Evolutionary conservation across 2,888 invertebrate species (phyloP).

Genomic region (Macrophya alboannulata): DNA sequence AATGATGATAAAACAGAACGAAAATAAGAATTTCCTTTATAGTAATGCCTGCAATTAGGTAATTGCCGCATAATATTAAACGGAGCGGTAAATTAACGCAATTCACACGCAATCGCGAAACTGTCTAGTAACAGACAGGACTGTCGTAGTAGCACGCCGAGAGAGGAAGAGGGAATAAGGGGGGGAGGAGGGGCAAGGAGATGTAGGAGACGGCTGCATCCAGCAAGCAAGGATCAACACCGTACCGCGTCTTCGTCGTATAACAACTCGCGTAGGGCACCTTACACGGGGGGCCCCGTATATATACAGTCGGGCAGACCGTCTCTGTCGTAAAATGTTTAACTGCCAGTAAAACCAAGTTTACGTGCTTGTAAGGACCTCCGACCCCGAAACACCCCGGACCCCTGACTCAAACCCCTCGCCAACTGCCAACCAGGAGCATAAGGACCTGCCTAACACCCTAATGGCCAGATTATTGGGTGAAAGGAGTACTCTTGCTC

Average conservation of each 20-base stretch:
- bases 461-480: constrained; percentile 77
- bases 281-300: constrained; percentile 3
- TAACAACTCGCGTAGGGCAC: neutral
- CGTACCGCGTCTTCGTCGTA: constrained; percentile 25
- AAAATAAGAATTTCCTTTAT: constrained; percentile 33
- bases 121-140: constrained; percentile 20
- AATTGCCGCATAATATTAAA: constrained; percentile 63
- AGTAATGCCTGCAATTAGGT: constrained; percentile 30
- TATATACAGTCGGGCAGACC: constrained; percentile 68
- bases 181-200: neutral
- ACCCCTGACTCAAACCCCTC: constrained; percentile 45
- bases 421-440: constrained; percentile 58
- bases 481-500: constrained; percentile 67
- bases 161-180: neutral
- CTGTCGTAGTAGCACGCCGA: neutral
- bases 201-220: neutral
- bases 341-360: constrained; percentile 79
- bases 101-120: constrained; percentile 65
- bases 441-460: constrained; percentile 68
- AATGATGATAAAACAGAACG: no score
- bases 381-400: constrained; percentile 65
- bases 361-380: constrained; percentile 79
- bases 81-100: constrained; percentile 72
- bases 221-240: constrained; percentile 43
- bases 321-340: constrained; percentile 78